Base-by-base conservation (phyloP, 2,888 invertebrate genomes). In the Nemurella pictetii region DNA sequence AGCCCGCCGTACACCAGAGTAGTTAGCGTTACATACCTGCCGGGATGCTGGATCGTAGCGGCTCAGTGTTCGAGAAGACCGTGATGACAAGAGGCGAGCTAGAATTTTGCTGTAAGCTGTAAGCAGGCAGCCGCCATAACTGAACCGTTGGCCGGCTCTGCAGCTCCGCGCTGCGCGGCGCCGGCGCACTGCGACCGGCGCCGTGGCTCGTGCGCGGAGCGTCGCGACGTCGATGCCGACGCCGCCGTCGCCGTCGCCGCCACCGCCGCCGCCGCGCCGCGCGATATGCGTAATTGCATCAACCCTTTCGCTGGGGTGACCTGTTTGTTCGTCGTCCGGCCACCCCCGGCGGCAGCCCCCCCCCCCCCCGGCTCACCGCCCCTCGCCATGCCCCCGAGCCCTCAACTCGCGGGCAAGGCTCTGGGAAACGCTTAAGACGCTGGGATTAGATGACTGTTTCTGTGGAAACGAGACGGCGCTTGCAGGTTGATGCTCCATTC, bases 81-180 rank as follows among this genome's bases (percentile, higher is more conserved):
- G 82, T 72, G 55, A n/a, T 27, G 78, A 30, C 15, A n/a, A 30
- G 28, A 78, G 85, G 85, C 85, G 84, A 83, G 86, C 86, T 86
- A 86, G 85, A 82, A 84, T 84, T 85, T 85, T 77, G 87, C 86
- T 84, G 83, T 78, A 87, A 87, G 87, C 87, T 87, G 85, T n/a
- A 86, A 87, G 87, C 87, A 87, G 84, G 86, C 85, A 84, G 85
- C 86, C 87, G 87, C 87, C 87, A 87, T 87, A 86, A 87, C 87
- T 87, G 86, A 87, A 84, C 29, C 35, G 84, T n/a, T 27, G 27
- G 29, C 4, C 30, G 78, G 78, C 28, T 78, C 28, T 29, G 78
- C 78, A 30, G 78, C 20, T 78, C 5, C 30, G 29, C 78, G 3
- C 26, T 26, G 72, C 28, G 20, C 83, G 85, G 83, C 85, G 85